Evolutionary conservation across 1,140 invertebrate genomes (phyloP).

Genomic region (Fragariocoptes setiger): DNA sequence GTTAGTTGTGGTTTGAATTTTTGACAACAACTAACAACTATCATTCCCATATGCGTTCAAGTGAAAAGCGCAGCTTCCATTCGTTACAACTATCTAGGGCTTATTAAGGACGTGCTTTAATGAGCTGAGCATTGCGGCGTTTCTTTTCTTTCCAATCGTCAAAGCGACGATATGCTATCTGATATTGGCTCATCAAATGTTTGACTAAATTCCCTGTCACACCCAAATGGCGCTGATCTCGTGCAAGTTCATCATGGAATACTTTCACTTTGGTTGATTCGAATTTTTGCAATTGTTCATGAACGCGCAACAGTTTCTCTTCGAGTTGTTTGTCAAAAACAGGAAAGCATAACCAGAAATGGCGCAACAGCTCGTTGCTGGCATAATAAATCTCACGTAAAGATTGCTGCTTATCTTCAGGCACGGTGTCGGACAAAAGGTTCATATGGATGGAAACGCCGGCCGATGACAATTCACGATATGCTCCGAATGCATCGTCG

Average conservation of each 20-base stretch:
- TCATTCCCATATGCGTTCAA: too few relatives aligned
- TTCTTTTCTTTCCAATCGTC: slow-evolving; percentile 32
- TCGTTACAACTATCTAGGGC: too few relatives aligned
- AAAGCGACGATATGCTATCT: slow-evolving; percentile 47
- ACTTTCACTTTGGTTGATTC: slow-evolving; percentile 46
- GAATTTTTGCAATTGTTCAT: slow-evolving; percentile 54
- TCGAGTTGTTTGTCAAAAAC: slow-evolving; percentile 39
- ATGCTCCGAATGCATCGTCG: slow-evolving; percentile 32
- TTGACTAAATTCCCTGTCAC: slow-evolving; percentile 1
- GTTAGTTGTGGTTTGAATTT: too few relatives aligned
- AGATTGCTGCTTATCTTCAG: slow-evolving; percentile 44
- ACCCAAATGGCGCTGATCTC: slow-evolving; percentile 10
- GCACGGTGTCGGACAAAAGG: slow-evolving; percentile 45
- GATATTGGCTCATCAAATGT: slow-evolving; percentile 48
- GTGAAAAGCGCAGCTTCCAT: too few relatives aligned
- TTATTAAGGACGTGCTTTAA: too few relatives aligned
- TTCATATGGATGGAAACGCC: slow-evolving; percentile 52
- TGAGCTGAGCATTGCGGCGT: too few relatives aligned
- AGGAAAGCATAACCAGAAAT: slow-evolving; percentile 81
- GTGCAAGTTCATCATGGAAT: slow-evolving; percentile 16
- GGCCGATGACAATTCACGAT: slow-evolving; percentile 68
- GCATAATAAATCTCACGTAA: slow-evolving; percentile 47
- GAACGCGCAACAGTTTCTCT: slow-evolving; percentile 45
- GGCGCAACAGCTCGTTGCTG: slow-evolving; percentile 48
- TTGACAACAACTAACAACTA: too few relatives aligned